Evolutionary conservation across 2,797 vertebrate species (phyloP).

Genomic region (Etheostoma nigrum): DNA sequence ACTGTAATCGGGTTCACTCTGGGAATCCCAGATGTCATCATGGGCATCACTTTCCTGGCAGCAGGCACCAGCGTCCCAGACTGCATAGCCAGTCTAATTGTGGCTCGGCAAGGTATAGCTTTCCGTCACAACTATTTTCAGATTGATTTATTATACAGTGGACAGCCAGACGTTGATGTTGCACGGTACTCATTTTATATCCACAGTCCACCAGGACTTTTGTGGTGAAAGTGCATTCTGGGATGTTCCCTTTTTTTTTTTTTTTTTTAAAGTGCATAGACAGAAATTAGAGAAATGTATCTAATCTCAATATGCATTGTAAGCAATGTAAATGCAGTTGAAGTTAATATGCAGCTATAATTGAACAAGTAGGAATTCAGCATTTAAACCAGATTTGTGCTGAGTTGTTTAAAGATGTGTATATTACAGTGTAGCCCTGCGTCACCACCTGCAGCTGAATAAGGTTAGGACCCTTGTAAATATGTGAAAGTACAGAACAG

Average conservation of each 20-base stretch:
- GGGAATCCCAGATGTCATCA: conserved; percentile 98
- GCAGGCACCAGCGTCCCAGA: conserved; percentile 98
- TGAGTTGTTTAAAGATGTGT: conserved; percentile 24
- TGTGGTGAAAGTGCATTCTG: not conserved
- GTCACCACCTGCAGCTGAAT: conserved; percentile 24
- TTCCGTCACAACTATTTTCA: not conserved
- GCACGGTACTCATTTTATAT: not conserved
- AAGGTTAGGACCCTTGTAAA: conserved; percentile 15
- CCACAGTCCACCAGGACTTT: not conserved
- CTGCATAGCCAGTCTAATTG: conserved; percentile 98
- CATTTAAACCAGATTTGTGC: conserved; percentile 3
- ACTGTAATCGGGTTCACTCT: conserved; percentile 96
- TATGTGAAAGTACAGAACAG: conserved; percentile 19
- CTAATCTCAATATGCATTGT: not conserved
- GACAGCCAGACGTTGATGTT: not conserved
- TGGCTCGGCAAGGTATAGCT: conserved; percentile 94
- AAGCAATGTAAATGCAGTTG: not conserved
- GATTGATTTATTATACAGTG: not conserved
- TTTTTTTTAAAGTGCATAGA: too few relatives aligned
- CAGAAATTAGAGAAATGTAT: not conserved
- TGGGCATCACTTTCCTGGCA: conserved; percentile 99
- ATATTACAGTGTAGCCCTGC: not conserved
- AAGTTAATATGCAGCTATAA: not conserved
- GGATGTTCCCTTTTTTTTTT: not conserved
- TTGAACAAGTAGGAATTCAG: not conserved